Conservation (phyloP, 64 coral and sea anemone species). For the Montipora cactus region DNA sequence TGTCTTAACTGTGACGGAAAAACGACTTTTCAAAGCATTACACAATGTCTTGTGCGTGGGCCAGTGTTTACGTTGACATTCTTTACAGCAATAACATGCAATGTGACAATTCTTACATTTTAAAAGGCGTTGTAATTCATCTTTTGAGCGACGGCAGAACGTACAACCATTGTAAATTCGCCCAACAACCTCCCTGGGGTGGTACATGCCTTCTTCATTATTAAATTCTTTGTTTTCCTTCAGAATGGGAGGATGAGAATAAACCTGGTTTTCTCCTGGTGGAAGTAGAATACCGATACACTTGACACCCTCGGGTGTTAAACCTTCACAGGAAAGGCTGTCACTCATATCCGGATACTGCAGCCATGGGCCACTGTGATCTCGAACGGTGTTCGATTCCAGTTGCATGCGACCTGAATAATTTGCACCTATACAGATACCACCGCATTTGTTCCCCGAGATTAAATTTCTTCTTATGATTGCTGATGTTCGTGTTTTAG, state of each 20-base stretch:
- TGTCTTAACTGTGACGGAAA: conserved; percentile 39
- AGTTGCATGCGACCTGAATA: conserved; percentile 68
- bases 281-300: not conserved
- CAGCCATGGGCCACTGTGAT: conserved; percentile 83
- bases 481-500: conserved; percentile 61
- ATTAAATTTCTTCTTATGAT: conserved; percentile 52
- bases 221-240: conserved; percentile 19
- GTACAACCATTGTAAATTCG: conserved; percentile 33
- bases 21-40: conserved; percentile 23
- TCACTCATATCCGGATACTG: not conserved
- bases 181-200: conserved; percentile 47
- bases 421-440: conserved; percentile 69
- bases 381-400: conserved; percentile 60
- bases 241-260: conserved; percentile 37
- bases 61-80: conserved; percentile 60
- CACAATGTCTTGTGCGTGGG: conserved; percentile 62
- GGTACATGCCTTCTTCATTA: conserved; percentile 68
- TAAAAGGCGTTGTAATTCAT: not conserved
- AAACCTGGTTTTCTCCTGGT: conserved; percentile 60
- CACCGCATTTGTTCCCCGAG: conserved; percentile 81
- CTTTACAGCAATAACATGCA: conserved; percentile 56
- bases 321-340: not conserved
- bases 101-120: conserved; percentile 52
- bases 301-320: not conserved
- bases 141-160: conserved; percentile 54